A percentile compares a stretch with the other conserved stretches of the same genome.
These are phyloP conservation scores for Terrapene triunguis DNA, from an alignment of 2,113 vertebrate genomes.

Conservation along the genomic window DNA sequence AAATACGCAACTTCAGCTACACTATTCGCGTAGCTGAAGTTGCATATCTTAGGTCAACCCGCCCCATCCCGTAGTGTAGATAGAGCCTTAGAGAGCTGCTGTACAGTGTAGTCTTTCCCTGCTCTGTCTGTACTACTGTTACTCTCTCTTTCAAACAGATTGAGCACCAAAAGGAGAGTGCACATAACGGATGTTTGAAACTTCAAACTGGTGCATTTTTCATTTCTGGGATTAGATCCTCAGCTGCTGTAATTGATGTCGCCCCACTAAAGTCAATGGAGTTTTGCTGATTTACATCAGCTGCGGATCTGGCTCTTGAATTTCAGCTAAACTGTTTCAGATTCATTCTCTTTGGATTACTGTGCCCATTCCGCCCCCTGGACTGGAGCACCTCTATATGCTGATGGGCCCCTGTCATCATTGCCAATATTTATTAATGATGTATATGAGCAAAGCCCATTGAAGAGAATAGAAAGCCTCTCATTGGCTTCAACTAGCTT, in stretches of 20 bases:
- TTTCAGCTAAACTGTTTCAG: neutral
- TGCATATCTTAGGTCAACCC: no score
- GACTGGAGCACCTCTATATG: neutral
- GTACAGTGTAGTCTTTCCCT: conserved; percentile 1
- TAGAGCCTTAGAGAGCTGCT: conserved; percentile 1
- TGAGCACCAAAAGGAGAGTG: conserved; percentile 9
- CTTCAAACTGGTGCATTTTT: neutral
- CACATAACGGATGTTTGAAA: neutral
- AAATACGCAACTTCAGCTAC: no score
- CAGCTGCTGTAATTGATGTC: neutral
- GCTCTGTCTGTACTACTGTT: neutral
- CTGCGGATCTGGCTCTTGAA: neutral
- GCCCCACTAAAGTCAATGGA: neutral
- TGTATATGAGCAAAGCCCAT: neutral
- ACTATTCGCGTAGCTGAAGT: no score
- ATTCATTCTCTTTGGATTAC: neutral
- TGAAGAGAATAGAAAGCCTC: neutral
- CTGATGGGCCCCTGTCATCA: neutral
- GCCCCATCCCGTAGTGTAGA: no score
- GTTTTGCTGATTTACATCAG: neutral
- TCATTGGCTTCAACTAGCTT: neutral
- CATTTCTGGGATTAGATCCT: neutral
- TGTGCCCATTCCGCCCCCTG: neutral
- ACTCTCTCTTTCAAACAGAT: neutral
- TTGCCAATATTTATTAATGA: neutral